Base-by-base conservation (phyloP, 2,888 invertebrate species). In the Pelosia muscerda region DNA sequence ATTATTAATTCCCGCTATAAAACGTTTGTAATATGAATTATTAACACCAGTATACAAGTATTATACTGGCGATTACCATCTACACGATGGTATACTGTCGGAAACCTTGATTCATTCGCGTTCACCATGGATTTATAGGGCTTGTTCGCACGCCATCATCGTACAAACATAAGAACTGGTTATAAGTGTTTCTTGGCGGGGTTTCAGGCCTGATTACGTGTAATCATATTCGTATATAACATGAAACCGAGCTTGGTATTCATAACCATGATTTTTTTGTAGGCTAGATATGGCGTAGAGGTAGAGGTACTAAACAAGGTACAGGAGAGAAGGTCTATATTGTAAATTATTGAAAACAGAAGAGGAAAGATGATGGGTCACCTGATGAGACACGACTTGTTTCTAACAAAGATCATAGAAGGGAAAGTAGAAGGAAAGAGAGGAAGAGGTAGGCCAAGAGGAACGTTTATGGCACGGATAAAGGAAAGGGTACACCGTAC, bases 51-150 rank as follows among this genome's bases (percentile, higher is more conserved):
- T 59, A 25, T 66, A 79, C 74, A 78, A 78, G 78, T 72, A 72
- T 75, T 72, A 60, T 72, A 69, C 66, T 71, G 34, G 23, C 67
- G 80, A 78, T 80, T 72, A 75, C 28, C 22, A 78, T 80, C 77
- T 76, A 68, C 60, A 64, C 72, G 72, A 72, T 74, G 68, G 65
- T 67, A 63, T 53, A 26, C 67, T 63, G 78, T 74, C 71, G 65
- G 38, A 53, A 38, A 22, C 13, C 19, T 72, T 78, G 74, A 80
- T 78, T 76, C 78, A 80, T 80, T 67, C 58, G 54, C 78, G 38
- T 71, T 62, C 54, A 2, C 63, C 62, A 9, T 9, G 10, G 66
- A 77, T 80, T 80, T 71, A 80, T 80, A 59, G 68, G 4, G 23
- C 19, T 54, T 23, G 58, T 54, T 65, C 55, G 68, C 69, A 72